A percentile compares a stretch with the other conserved stretches of the same genome.
These are phyloP conservation scores for Steatornis caripensis DNA, from an alignment of 2,113 vertebrate genomes.

Conservation along the genomic window DNA sequence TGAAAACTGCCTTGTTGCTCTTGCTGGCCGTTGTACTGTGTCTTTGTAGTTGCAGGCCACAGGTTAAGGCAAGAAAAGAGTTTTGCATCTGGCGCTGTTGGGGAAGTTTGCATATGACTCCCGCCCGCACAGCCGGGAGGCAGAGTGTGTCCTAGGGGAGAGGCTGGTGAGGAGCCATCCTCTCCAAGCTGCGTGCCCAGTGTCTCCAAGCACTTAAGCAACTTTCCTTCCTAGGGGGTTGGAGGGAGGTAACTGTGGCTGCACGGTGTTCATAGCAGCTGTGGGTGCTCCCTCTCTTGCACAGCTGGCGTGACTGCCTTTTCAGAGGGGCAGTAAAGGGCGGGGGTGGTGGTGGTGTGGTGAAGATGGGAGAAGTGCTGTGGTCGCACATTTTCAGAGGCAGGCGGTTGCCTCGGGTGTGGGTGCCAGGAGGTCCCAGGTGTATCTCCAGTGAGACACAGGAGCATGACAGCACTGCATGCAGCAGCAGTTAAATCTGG, in stretches of 20 bases:
- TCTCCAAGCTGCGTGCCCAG: not conserved
- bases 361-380: not conserved
- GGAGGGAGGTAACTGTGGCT: accelerated
- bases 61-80: not conserved
- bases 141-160: not conserved
- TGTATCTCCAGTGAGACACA: not conserved
- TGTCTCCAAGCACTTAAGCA: not conserved
- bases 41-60: not conserved
- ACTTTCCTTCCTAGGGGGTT: accelerated
- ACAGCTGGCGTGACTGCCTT: accelerated
- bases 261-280: accelerated
- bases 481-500: not conserved
- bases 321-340: not conserved
- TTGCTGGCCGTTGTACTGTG: not conserved
- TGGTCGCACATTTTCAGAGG: not conserved
- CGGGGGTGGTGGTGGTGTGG: not conserved
- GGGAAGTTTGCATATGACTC: not conserved
- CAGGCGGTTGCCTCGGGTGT: not conserved
- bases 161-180: not conserved
- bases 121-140: accelerated
- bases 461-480: not conserved
- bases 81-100: not conserved
- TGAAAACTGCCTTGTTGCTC: not conserved
- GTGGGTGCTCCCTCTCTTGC: not conserved
- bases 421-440: not conserved